Base-by-base conservation (phyloP, 2,888 invertebrate species). In the Acrobasis consociella region DNA sequence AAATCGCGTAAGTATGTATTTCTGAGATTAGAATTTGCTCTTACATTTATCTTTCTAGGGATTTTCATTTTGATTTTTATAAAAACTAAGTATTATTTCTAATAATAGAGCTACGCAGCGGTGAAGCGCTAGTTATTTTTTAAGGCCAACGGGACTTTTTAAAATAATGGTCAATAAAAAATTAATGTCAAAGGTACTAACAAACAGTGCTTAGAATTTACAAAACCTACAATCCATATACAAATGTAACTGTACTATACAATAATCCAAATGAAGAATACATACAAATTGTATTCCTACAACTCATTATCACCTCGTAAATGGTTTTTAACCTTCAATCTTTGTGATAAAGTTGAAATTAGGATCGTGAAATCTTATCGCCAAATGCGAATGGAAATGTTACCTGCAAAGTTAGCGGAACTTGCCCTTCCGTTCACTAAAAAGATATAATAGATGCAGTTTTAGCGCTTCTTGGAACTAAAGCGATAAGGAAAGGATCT, bases 341-440 rank as follows among this genome's bases (percentile, higher is more conserved):
- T 10, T 16, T 11, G 11, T 15, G 16, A 55, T 55, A 55, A 10
- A 39, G 39, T 55, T 55, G 15, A 55, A 10, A 15, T 38, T 42
- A 15, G 5, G n/a, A 13, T 5, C 46, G 7, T 46, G 13, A 11
- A 51, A 51, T 51, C 8, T 58, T 60, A 50, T 50, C 50, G 17
- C 49, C 39, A 51, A 51, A 16, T 7, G 10, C 39, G 17, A 51
- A 51, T 58, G 50, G 50, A 42, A 39, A 39, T 17, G 13, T 51
- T 52, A 60, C 52, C 51, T 60, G 50, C 38, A 9, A 13, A 13
- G 38, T 56, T 31, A 49, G 38, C 49, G 38, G 59, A 50, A 39
- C 60, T 42, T 51, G 51, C 51, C 42, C 52, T 60, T 52, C 52
- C 42, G 52, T 60, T 60, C 11, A 38, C 60, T 38, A 51, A 52